phyloP scores from a whole-genome alignment of 2,113 vertebrate genomes.

The Neogobius melanostomus region DNA sequence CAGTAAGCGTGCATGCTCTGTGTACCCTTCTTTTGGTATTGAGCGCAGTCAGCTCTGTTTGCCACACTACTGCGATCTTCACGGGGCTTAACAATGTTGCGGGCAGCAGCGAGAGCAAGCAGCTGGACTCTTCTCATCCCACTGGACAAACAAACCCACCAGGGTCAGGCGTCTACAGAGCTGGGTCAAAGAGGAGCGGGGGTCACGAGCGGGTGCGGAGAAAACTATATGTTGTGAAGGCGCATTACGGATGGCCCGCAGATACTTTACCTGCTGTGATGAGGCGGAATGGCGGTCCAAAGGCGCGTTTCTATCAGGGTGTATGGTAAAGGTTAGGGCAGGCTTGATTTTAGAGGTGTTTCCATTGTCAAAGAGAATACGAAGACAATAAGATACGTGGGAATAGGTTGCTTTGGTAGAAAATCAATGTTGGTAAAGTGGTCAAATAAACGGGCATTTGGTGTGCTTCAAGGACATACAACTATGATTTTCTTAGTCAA shows the following conservation, averaged over 20 bases:
- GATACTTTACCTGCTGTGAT: slow-evolving; percentile 2
- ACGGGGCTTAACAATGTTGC: neutral
- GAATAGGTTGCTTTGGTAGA: neutral
- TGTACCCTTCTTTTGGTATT: neutral
- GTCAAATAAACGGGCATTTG: too few species aligned
- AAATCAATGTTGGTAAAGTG: neutral
- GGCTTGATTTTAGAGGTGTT: neutral
- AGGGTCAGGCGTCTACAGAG: neutral
- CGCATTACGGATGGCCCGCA: neutral
- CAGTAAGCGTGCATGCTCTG: neutral
- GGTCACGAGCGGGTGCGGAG: neutral
- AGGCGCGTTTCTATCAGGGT: neutral
- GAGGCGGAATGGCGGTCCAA: neutral
- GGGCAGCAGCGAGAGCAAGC: neutral
- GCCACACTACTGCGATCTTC: neutral
- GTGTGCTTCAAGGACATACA: too few species aligned
- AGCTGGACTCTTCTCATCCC: slow-evolving; percentile 2
- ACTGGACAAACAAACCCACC: slow-evolving; percentile 4
- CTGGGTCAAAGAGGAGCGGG: neutral
- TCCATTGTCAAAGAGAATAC: neutral
- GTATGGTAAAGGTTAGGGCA: neutral
- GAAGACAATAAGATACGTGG: neutral
- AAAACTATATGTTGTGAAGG: neutral
- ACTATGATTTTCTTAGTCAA: too few species aligned
- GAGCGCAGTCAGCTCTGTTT: neutral